phyloP scores from a whole-genome alignment of 2,888 invertebrate genomes.

The Drosophila multiciliata region DNA sequence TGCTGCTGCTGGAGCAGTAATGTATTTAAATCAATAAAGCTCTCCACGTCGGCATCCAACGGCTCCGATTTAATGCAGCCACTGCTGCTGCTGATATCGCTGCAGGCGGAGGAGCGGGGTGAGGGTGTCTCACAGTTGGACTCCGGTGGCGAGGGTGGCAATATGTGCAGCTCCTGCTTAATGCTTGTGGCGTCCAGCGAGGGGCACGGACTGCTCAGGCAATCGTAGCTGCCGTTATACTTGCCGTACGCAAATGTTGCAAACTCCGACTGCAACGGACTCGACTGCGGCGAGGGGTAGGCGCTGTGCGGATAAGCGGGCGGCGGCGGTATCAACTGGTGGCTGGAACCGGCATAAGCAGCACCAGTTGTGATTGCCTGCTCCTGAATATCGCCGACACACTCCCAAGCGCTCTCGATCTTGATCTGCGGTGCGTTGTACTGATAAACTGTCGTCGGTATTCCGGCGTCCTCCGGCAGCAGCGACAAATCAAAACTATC shows the following conservation, averaged over 20 bases:
- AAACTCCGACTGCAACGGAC: conserved; percentile 83
- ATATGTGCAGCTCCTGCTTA: conserved; percentile 86
- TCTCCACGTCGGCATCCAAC: conserved; percentile 83
- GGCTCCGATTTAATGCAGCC: conserved; percentile 84
- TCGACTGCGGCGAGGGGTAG: conserved; percentile 83
- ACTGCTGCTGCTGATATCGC: conserved; percentile 68
- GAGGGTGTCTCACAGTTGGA: conserved; percentile 86
- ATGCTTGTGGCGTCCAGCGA: conserved; percentile 81
- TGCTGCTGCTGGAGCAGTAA: conserved; percentile 73
- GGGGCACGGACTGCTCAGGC: conserved; percentile 82
- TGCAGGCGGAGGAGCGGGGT: conserved; percentile 84
- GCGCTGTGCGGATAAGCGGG: conserved; percentile 78
- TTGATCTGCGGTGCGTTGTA: conserved; percentile 83
- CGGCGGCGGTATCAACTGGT: conserved; percentile 78
- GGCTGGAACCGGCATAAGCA: conserved; percentile 40
- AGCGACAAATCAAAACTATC: conserved; percentile 91
- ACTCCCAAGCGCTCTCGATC: conserved; percentile 83
- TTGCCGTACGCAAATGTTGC: conserved; percentile 62
- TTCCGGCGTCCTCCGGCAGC: conserved; percentile 87
- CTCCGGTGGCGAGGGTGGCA: conserved; percentile 87
- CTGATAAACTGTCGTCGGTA: conserved; percentile 77
- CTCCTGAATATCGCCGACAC: conserved; percentile 47
- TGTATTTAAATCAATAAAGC: conserved; percentile 82
- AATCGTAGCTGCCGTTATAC: conserved; percentile 71
- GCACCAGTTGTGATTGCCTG: conserved; percentile 22